Evolutionary conservation across 2,113 vertebrate genomes (phyloP), one percentile per base, ranked within the genome.

Genomic region (Megaceryle torquata): DNA sequence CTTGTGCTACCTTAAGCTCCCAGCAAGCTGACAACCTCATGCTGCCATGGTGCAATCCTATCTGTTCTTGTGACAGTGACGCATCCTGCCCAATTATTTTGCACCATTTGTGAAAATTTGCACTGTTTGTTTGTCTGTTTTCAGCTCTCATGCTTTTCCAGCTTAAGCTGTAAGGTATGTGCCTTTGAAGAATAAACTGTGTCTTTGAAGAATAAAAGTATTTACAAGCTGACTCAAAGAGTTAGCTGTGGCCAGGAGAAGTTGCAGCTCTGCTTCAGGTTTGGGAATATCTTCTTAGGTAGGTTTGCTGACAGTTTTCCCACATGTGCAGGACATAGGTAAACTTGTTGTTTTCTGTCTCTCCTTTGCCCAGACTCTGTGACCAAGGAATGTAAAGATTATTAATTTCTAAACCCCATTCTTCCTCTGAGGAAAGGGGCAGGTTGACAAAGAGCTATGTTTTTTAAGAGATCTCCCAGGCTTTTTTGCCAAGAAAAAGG

Each of bases 271-370:
- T 57, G 17, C 37, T 57, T 78, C 44, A 70, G 24, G 5, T 78
- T 75, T 78, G 37, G 37, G 21, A 75, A 37, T 75, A 63, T 61
- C 33, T 65, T 54, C 31, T 70, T 54, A 33, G 7, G 9, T 2
- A 16, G 4, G 5, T 53, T 65, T 10, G 1, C 26, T 70, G n/a
- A 25, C 46, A 3, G 46, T 70, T 28, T 57, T 83, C 20, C n/a
- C 53, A 77, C 18, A 46, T 0, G 0, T 35, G 13, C 9, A 84
- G 14, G 44, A 29, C 7, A 41, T 10, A n/a, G 7, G 4, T 17
- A 69, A 76, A 69, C 5, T 59, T 44, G 8, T 9, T 72, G 80
- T 13, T 74, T 86, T 74, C 21, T 41, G 4, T 39, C 11, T 69
- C 5, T 77, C 18, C 33, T 31, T 83, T 80, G 37, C 15, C 41